phyloP scores from a whole-genome alignment of 2,113 vertebrate species.

The Microcebus jonahi region DNA sequence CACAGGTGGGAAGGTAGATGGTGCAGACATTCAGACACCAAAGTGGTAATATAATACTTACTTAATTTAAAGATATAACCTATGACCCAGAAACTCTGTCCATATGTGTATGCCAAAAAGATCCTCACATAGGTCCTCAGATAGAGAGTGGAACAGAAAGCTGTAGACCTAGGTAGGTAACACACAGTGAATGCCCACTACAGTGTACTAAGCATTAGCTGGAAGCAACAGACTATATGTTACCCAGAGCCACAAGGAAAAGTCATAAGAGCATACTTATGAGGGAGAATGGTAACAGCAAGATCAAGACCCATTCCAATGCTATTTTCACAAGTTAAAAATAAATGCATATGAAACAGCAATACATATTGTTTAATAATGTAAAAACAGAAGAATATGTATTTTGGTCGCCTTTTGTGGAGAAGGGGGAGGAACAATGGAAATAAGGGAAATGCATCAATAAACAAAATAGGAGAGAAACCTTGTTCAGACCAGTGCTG shows the following conservation, averaged over 20 bases:
- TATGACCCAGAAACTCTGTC: background rate
- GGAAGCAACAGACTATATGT: background rate
- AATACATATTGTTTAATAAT: background rate
- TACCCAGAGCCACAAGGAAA: background rate
- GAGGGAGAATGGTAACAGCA: background rate
- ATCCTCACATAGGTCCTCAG: background rate
- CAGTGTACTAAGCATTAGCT: background rate
- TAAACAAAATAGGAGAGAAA: background rate
- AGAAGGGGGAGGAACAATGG: background rate
- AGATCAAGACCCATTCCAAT: background rate
- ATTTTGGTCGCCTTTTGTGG: background rate
- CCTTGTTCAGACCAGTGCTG: background rate
- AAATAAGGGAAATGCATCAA: background rate
- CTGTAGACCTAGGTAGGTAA: background rate
- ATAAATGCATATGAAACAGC: background rate
- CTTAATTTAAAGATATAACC: background rate
- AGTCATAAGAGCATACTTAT: background rate
- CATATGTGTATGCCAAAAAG: background rate
- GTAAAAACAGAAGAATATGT: background rate
- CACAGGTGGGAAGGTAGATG: background rate
- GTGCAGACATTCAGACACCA: background rate
- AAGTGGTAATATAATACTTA: background rate
- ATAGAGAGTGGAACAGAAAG: background rate
- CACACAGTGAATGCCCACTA: accelerated
- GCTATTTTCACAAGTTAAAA: conserved; percentile 11